Base-by-base conservation (phyloP, 2,113 vertebrate genomes). In the Gymnorhina tibicen region DNA sequence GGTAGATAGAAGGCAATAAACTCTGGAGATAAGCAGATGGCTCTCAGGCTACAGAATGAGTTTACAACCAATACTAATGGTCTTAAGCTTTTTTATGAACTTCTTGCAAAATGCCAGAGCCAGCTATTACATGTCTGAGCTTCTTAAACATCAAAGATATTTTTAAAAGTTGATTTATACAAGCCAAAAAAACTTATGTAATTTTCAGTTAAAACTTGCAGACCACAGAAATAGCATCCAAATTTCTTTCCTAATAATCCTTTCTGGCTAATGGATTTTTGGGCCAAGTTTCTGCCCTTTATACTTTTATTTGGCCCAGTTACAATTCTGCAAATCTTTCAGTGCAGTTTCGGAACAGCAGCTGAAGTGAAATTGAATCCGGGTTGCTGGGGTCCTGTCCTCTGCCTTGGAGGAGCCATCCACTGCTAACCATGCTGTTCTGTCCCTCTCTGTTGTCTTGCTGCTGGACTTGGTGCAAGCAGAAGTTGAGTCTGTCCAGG, bases 1-100 rank as follows among this genome's bases (percentile, higher is more conserved):
- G 85, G 93, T 94, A 85, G 77, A 89, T 72, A 64, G 81, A 76
- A 77, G 62, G 69, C 82, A 96, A 89, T 94, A 89, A 95, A 93
- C 69, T 70, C 53, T 1, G 0, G 60, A 82, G 95, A 95, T 85
- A 96, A 90, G 74, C 73, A 95, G 69, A 91, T 87, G 64, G 85
- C 56, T 93, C 47, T 68, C 56, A 74, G 88, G 69, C 47, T 76
- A 42, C 44, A 89, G 66, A 93, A 80, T 16, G 5, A 79, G 41
- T 82, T 88, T 81, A 70, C 50, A 89, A 27, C 42, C 72, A 91
- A 80, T 59, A 69, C 18, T 74, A 92, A 86, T 49, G 55, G 50
- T 83, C 79, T 88, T 80, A 39, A 68, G 59, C 37, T 59, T 66
- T 80, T 95, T 94, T 86, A 91, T 33, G 9, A 73, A 73, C 67